phyloP scores from a whole-genome alignment of 2,888 invertebrate genomes.

The Leptarthrus brevirostris region DNA sequence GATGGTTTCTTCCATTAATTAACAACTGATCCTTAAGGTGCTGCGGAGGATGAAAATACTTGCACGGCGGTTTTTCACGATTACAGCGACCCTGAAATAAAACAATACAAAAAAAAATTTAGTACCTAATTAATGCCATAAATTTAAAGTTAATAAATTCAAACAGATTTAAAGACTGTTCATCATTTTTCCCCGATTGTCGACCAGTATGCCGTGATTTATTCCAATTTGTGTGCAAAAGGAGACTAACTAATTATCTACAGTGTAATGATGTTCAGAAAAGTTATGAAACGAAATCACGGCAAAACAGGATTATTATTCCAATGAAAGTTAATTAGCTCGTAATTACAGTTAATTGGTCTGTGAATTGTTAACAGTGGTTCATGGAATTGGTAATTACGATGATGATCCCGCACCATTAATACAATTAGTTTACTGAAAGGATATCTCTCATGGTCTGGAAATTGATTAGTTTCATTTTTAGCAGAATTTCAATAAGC shows the following conservation, averaged over 20 bases:
- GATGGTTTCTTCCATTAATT: slow-evolving; percentile 99
- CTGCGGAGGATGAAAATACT: slow-evolving; percentile 99
- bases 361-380: slow-evolving; percentile 28
- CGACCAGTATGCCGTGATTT: background rate
- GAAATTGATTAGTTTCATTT: slow-evolving; percentile 8
- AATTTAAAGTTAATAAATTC: slow-evolving; percentile 28
- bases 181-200: too few relatives aligned
- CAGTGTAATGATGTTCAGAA: background rate
- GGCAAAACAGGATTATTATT: slow-evolving; percentile 8
- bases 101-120: background rate
- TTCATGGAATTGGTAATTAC: slow-evolving; percentile 3
- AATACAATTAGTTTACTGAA: slow-evolving; percentile 21
- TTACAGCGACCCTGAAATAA: slow-evolving; percentile 96
- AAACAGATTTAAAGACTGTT: too few relatives aligned
- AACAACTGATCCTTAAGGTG: slow-evolving; percentile 99
- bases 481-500: background rate
- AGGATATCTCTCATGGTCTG: slow-evolving; percentile 3
- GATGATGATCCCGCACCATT: slow-evolving; percentile 19
- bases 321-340: slow-evolving; percentile 10
- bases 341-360: slow-evolving; percentile 32
- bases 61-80: slow-evolving; percentile 99
- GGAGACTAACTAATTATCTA: background rate
- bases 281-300: slow-evolving; percentile 21
- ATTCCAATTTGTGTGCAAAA: background rate
- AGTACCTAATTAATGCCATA: slow-evolving; percentile 14